Base-by-base conservation (phyloP, 2,888 invertebrate species). In the Pheosia tremula region DNA sequence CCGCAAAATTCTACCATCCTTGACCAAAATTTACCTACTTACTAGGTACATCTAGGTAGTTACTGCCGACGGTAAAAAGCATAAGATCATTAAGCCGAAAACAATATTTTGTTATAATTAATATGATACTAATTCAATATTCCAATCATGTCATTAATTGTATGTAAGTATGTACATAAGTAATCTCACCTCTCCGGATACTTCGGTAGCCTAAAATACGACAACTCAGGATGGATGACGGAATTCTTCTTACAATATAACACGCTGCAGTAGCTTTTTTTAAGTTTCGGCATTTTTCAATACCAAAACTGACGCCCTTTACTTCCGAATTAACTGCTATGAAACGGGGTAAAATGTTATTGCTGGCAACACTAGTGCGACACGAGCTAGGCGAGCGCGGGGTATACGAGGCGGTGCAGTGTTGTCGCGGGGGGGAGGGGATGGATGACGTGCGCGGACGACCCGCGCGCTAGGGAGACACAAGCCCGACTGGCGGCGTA, bases 201-300 rank as follows among this genome's bases (percentile, higher is more conserved):
- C 5, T 53, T 61, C 4, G 69, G 66, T 6, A 68, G 39, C 38
- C 61, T 62, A 59, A 65, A 71, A 58, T 61, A 71, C 36, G 63
- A 66, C 60, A 66, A 39, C 43, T 66, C 61, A 0, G 66, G 66
- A 11, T 59, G 58, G 39, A 53, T 52, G 5, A 62, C 45, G 1
- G 73, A 63, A 13, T 71, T 69, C 10, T 67, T 72, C 13, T 59
- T 39, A 43, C 73, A 73, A 53, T 64, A 50, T 38, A 58, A 13
- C 41, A 68, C 68, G 24, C 59, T 57, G 58, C 55, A 55, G 39
- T 55, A 55, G 55, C 55, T 55, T 11, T 55, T 55, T 39, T 39
- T 55, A 3, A 11, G 55, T 55, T 55, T 55, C 39, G n/a, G 6
- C 55, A 55, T 55, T 39, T 50, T 24, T 24, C 24, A 24, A n/a